phyloP scores from a whole-genome alignment of 1,140 invertebrate genomes.

The Caenorhabditis briggsae region DNA sequence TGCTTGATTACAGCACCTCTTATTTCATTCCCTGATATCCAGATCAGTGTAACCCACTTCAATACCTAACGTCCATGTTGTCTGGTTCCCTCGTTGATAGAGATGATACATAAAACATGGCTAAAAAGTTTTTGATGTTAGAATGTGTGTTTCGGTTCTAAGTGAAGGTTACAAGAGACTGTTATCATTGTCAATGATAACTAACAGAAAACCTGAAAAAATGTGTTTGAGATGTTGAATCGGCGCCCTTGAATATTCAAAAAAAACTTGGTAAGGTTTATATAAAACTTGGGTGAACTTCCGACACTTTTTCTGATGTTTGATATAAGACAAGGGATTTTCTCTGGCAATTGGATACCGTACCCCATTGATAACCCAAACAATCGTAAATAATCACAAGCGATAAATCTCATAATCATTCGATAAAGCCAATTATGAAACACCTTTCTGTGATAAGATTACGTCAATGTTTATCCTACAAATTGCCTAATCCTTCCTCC shows the following conservation, averaged over 20 bases:
- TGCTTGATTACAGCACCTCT: background rate
- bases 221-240: too few relatives aligned
- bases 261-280: too few relatives aligned
- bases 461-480: slow-evolving; percentile 37
- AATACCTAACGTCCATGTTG: background rate
- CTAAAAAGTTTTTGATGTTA: slow-evolving; percentile 30
- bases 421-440: slow-evolving; percentile 3
- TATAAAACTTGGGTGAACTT: too few relatives aligned
- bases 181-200: background rate
- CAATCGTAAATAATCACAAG: background rate
- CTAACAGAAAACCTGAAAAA: too few relatives aligned
- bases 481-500: slow-evolving; percentile 32
- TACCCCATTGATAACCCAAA: too few relatives aligned
- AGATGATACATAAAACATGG: background rate
- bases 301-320: too few relatives aligned
- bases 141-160: background rate
- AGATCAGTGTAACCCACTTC: background rate
- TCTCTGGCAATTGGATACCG: too few relatives aligned
- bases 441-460: background rate
- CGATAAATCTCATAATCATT: slow-evolving; percentile 19
- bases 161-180: background rate
- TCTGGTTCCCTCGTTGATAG: background rate
- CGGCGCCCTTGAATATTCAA: too few relatives aligned
- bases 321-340: too few relatives aligned
- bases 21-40: background rate